Evolutionary conservation across 2,888 invertebrate genomes (phyloP).

Genomic region (Sminthurinus aureus): DNA sequence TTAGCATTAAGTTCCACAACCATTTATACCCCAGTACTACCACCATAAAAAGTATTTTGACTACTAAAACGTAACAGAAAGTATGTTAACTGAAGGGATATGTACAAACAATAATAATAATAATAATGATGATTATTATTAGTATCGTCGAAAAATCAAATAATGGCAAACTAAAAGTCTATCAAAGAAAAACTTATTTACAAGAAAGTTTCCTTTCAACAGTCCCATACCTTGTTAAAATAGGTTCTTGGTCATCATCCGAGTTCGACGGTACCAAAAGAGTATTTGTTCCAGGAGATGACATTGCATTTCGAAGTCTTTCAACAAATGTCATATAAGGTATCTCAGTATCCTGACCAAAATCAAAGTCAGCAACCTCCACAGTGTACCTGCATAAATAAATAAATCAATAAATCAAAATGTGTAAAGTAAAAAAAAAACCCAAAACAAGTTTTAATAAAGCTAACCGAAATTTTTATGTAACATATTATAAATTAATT

Average conservation of each 20-base stretch:
- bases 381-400: constrained; percentile 72
- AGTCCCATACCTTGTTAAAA: constrained; percentile 37
- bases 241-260: constrained; percentile 18
- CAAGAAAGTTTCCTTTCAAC: constrained; percentile 5
- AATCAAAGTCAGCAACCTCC: constrained; percentile 91
- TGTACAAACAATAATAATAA: no score
- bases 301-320: constrained; percentile 78
- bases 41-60: no score
- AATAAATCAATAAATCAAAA: not conserved
- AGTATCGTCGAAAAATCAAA: no score
- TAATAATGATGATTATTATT: no score
- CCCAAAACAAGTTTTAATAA: not conserved
- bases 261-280: constrained; percentile 41
- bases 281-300: constrained; percentile 41
- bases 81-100: no score
- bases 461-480: not conserved
- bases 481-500: not conserved
- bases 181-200: not conserved
- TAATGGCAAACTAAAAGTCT: no score
- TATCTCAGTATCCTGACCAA: constrained; percentile 80
- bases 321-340: constrained; percentile 89
- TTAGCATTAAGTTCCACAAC: no score
- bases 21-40: no score
- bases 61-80: no score
- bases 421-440: not conserved